phyloP scores from a whole-genome alignment of 2,113 vertebrate genomes.

The Eulemur macaco region DNA sequence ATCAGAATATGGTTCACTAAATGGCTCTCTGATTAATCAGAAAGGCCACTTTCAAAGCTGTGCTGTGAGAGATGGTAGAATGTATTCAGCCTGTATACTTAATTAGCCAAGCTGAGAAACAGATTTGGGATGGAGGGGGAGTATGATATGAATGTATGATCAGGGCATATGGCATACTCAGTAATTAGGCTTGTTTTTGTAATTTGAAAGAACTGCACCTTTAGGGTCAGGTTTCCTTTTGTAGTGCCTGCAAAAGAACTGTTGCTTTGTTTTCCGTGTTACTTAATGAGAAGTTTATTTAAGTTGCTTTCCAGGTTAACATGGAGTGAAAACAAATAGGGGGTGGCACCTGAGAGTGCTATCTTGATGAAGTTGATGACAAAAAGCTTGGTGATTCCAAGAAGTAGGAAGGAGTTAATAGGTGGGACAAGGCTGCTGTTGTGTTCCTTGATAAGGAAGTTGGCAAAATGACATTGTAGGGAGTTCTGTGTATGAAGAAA shows the following conservation, averaged over 20 bases:
- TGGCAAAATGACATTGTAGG: neutral
- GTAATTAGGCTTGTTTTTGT: neutral
- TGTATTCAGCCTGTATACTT: neutral
- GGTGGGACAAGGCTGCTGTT: neutral
- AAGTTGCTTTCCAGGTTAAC: neutral
- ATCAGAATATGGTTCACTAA: neutral
- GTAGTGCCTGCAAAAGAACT: neutral
- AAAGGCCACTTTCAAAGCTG: neutral
- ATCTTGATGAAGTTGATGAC: neutral
- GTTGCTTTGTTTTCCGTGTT: neutral
- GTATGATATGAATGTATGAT: neutral
- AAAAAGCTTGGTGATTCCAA: neutral
- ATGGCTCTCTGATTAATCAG: neutral
- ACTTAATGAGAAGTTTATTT: neutral
- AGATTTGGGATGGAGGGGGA: neutral
- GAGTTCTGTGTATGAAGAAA: neutral
- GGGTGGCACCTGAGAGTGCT: neutral
- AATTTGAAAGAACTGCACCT: neutral
- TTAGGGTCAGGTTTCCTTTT: neutral
- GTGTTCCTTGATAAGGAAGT: neutral
- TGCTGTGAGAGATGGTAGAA: neutral
- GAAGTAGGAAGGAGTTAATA: neutral
- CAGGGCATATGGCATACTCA: neutral
- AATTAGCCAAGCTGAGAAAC: neutral
- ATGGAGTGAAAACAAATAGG: neutral